phyloP scores from a whole-genome alignment of 2,797 vertebrate species.

The Hyperoplus immaculatus region DNA sequence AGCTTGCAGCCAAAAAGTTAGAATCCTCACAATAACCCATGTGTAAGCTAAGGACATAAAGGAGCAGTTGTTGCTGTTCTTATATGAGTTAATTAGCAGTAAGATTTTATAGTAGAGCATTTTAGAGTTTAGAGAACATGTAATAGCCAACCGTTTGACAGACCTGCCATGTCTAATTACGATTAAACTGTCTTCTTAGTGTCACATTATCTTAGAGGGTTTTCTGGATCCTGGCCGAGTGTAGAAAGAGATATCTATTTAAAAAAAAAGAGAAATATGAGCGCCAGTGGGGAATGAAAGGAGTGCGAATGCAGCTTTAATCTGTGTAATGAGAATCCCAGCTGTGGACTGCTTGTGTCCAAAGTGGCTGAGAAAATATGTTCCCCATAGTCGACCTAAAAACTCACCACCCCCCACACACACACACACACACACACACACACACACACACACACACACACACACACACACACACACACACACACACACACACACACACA shows the following conservation, averaged over 20 bases:
- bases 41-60: not conserved
- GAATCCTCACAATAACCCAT: not conserved
- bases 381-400: constrained; percentile 40
- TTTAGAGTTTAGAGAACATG: not conserved
- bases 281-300: not conserved
- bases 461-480: constrained; percentile 44
- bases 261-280: not conserved
- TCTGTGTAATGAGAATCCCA: constrained; percentile 39
- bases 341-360: constrained; percentile 21
- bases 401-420: constrained; percentile 23
- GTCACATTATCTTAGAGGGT: not conserved
- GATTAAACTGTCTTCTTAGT: not conserved
- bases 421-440: constrained; percentile 38
- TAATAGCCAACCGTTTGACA: not conserved
- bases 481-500: constrained; percentile 43
- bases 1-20: not conserved
- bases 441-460: constrained; percentile 43
- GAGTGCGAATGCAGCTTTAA: not conserved
- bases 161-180: not conserved
- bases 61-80: not conserved
- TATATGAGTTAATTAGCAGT: not conserved
- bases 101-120: not conserved
- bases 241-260: not conserved
- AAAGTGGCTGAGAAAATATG: constrained; percentile 29
- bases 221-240: not conserved